A percentile compares a stretch with the other conserved stretches of the same genome.
These are phyloP conservation scores for Cinclus cinclus DNA, from an alignment of 2,113 vertebrate genomes.

Conservation along the genomic window DNA sequence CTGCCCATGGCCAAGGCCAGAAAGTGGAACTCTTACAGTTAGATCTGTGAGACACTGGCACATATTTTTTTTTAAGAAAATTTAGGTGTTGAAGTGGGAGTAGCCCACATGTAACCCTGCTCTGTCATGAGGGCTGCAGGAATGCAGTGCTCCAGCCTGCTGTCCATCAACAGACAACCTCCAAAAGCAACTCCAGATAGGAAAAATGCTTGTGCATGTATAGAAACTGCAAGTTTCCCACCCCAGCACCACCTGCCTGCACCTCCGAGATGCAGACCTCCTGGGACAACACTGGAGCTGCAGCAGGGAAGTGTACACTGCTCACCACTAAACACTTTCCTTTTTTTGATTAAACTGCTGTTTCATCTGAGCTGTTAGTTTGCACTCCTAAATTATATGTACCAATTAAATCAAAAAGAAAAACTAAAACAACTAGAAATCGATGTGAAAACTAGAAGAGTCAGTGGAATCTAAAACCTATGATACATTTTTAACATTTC, in stretches of 20 bases:
- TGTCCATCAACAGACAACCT: not conserved
- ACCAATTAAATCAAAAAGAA: not conserved
- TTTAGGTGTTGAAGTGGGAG: not conserved
- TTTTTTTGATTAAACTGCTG: not conserved
- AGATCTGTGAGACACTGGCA: not conserved
- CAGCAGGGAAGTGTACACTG: accelerated
- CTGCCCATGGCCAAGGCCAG: not conserved
- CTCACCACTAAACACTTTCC: not conserved
- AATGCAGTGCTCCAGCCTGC: not conserved
- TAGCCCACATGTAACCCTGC: not conserved
- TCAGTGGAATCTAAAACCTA: not conserved
- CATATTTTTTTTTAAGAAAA: not conserved
- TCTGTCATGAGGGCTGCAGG: not conserved
- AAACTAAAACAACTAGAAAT: not conserved
- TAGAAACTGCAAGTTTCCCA: not conserved
- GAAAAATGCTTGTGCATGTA: not conserved
- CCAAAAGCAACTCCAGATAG: not conserved
- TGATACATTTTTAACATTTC: not conserved
- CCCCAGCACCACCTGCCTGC: not conserved
- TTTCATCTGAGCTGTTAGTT: not conserved
- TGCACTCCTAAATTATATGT: not conserved
- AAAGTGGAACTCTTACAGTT: not conserved
- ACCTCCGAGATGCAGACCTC: accelerated
- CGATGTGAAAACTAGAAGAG: not conserved
- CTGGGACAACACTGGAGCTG: accelerated